These are phyloP conservation scores for Acropora tenuis DNA, from an alignment of 64 coral and sea anemone species.

Conservation along the genomic window DNA sequence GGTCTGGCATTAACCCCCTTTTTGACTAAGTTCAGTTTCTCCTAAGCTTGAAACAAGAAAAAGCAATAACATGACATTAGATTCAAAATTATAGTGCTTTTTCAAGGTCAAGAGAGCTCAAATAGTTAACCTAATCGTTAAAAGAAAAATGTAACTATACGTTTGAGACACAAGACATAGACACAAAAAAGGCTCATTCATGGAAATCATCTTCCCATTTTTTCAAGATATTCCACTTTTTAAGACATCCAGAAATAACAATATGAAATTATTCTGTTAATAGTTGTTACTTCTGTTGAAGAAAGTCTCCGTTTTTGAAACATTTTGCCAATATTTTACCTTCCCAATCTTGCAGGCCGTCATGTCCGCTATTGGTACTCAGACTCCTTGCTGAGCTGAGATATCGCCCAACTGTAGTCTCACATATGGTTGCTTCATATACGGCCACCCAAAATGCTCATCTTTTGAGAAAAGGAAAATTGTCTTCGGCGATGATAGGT, in stretches of 20 bases:
- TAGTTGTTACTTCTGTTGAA: background rate
- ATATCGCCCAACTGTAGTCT: background rate
- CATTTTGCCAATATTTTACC: background rate
- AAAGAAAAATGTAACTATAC: background rate
- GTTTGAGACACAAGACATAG: too few relatives aligned
- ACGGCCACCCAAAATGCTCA: too few relatives aligned
- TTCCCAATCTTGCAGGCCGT: background rate
- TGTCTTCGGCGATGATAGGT: too few relatives aligned
- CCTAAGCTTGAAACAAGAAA: background rate
- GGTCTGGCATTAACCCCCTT: background rate
- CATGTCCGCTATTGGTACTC: constrained; percentile 15
- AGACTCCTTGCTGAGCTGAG: background rate
- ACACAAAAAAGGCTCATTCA: background rate
- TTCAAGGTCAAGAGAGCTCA: background rate
- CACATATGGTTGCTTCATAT: too few relatives aligned
- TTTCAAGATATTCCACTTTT: background rate
- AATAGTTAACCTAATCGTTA: background rate
- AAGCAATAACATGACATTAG: background rate
- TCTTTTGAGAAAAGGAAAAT: too few relatives aligned
- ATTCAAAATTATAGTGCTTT: background rate
- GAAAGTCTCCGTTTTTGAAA: background rate
- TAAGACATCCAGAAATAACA: background rate
- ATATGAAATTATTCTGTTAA: background rate
- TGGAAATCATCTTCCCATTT: background rate
- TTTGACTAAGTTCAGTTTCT: background rate